phyloP scores from a whole-genome alignment of 1,140 invertebrate genomes.

The Neodiprion virginianus region DNA sequence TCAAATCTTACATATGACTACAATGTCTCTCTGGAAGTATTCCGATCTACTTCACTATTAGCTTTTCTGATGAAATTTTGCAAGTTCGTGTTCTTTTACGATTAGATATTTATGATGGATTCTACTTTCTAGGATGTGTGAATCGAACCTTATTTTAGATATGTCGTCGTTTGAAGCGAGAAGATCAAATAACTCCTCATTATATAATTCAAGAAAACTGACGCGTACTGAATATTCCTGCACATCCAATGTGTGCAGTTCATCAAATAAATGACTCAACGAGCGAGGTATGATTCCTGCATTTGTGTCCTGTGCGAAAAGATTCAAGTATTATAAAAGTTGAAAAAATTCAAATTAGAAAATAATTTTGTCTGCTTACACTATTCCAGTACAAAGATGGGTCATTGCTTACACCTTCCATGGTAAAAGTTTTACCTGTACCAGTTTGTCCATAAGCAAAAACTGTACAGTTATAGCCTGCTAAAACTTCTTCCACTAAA shows the following conservation, averaged over 20 bases:
- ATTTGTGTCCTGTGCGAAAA: slow-evolving; percentile 71
- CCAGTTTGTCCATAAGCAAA: slow-evolving; percentile 99
- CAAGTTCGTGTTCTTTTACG: slow-evolving; percentile 14
- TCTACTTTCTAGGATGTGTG: slow-evolving; percentile 5
- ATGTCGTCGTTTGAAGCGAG: slow-evolving; percentile 79
- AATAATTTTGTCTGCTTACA: slow-evolving; percentile 34
- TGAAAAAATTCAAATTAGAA: not conserved
- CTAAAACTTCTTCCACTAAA: slow-evolving; percentile 88
- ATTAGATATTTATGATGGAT: slow-evolving; percentile 13
- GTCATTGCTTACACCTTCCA: slow-evolving; percentile 84
- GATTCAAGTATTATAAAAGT: slow-evolving; percentile 22
- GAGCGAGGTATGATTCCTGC: slow-evolving; percentile 87
- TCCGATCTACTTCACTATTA: no score
- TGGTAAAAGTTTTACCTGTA: slow-evolving; percentile 97
- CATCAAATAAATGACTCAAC: slow-evolving; percentile 84
- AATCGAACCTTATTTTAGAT: slow-evolving; percentile 70
- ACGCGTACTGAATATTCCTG: slow-evolving; percentile 91
- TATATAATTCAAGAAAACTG: slow-evolving; percentile 95
- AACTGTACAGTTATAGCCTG: slow-evolving; percentile 97
- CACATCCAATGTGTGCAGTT: slow-evolving; percentile 69
- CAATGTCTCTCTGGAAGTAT: no score
- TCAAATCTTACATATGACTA: no score
- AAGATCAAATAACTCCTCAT: slow-evolving; percentile 96
- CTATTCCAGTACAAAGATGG: slow-evolving; percentile 53
- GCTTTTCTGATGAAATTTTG: not conserved